Base-by-base conservation (phyloP, 2,113 vertebrate species). In the Eudyptes chrysolophus region DNA sequence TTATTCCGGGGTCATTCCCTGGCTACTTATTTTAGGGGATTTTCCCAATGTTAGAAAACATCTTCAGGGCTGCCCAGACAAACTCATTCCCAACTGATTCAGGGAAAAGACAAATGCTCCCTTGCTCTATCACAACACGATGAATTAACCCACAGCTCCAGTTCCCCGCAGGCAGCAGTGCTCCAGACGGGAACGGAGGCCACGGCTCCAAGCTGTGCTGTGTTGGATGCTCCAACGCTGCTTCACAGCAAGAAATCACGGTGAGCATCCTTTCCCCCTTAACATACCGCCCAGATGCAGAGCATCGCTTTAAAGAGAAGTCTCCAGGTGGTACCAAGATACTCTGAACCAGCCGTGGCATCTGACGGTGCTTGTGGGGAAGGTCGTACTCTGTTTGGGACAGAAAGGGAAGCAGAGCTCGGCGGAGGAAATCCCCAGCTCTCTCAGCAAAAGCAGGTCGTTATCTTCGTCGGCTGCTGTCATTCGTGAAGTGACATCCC, bases 391-490 rank as follows among this genome's bases (percentile, higher is more conserved):
- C 21, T 14, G 7, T 46, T 54, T 90, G 32, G 69, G 64, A 55
- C 22, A 51, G 60, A 36, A 48, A 72, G 65, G 94, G 89, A 92
- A 60, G 70, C 54, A 54, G 71, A 57, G 32, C 54, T 71, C 30
- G 14, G 71, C 7, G 61, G 88, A 94, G 90, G 90, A 76, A 96
- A 80, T 34, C 52, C 44, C 42, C 72, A 68, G 61, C 60, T 40
- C 51, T 86, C 70, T 94, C 77, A 62, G 55, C 84, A 69, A 74
- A 93, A 88, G 69, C 69, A 92, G 88, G 72, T 57, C 32, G 10
- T 70, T 51, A 22, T 42, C 69, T 51, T 74, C 11, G 7, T 17
- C 1, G 25, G 42, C 25, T 6, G 25, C 40, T 57, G n/a, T 55
- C 34, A 5, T 26, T 16, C 6, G 12, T 57, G 27, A 66, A 40